Evolutionary conservation across 2,113 vertebrate genomes (phyloP).

Genomic region (Lethenteron reissneri): DNA sequence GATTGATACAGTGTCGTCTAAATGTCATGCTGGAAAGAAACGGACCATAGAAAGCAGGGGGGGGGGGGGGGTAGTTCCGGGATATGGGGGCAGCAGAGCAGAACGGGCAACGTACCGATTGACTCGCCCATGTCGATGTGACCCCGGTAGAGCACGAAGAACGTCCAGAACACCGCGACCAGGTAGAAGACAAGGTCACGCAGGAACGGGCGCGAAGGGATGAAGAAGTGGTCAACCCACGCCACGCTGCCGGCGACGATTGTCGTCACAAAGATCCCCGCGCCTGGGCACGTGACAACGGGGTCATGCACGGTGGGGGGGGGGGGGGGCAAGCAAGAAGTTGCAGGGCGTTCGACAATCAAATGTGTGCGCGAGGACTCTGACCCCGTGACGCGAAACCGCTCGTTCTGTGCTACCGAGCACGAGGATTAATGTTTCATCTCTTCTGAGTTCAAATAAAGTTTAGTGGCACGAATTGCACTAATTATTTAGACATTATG

Average conservation of each 20-base stretch:
- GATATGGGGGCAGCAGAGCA: neutral
- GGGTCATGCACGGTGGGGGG: too few species aligned
- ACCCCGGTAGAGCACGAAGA: constrained; percentile 41
- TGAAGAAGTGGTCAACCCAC: constrained; percentile 48
- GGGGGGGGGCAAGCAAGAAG: too few species aligned
- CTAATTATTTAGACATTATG: too few species aligned
- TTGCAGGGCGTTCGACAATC: too few species aligned
- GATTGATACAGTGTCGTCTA: too few species aligned
- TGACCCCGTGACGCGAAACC: too few species aligned
- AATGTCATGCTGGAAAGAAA: neutral
- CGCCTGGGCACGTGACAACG: constrained; percentile 27
- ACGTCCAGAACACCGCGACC: constrained; percentile 59
- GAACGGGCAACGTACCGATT: constrained; percentile 30
- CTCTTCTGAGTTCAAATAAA: too few species aligned
- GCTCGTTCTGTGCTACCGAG: too few species aligned
- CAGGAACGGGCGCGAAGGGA: constrained; percentile 76
- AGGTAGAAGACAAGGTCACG: constrained; percentile 79
- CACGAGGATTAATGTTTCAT: too few species aligned
- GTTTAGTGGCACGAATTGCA: too few species aligned
- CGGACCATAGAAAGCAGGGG: neutral
- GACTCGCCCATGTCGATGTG: constrained; percentile 35
- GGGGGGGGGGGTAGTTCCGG: neutral
- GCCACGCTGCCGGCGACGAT: constrained; percentile 62
- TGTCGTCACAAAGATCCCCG: constrained; percentile 77
- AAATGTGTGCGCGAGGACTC: too few species aligned